phyloP scores from a whole-genome alignment of 2,797 vertebrate genomes.

The Lagorchestes hirsutus region DNA sequence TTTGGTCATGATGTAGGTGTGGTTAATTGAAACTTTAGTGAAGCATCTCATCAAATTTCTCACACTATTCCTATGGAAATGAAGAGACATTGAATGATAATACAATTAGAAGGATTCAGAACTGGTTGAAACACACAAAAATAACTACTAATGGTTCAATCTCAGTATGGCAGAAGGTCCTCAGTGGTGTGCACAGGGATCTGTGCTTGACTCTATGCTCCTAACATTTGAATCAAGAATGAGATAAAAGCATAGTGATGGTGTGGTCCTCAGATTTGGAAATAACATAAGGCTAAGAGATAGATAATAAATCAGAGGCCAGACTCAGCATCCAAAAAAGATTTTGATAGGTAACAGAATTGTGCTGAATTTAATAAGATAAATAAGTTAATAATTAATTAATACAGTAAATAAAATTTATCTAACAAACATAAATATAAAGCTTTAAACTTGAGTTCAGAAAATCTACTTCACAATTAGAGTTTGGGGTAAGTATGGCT shows the following conservation, averaged over 20 bases:
- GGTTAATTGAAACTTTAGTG: neutral
- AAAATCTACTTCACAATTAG: neutral
- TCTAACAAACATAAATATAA: neutral
- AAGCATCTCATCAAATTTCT: neutral
- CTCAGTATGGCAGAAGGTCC: neutral
- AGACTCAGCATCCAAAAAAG: neutral
- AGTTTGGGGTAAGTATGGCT: neutral
- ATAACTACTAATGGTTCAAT: neutral
- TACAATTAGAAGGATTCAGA: neutral
- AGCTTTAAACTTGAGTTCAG: neutral
- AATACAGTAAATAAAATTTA: too few species aligned
- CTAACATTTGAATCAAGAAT: neutral
- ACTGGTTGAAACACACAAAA: neutral
- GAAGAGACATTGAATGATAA: neutral
- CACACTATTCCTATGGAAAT: neutral
- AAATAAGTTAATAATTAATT: neutral
- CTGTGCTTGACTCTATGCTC: neutral
- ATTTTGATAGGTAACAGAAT: neutral
- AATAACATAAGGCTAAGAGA: neutral
- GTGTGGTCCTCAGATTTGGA: neutral
- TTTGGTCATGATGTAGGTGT: neutral
- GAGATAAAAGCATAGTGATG: neutral
- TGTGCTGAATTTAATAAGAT: neutral
- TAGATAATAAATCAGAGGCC: neutral
- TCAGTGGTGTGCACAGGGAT: neutral